Percentiles rank a stretch among this genome's conserved stretches.
Conservation (phyloP, 1,140 invertebrate species). For the Lutraria rhynchaena region DNA sequence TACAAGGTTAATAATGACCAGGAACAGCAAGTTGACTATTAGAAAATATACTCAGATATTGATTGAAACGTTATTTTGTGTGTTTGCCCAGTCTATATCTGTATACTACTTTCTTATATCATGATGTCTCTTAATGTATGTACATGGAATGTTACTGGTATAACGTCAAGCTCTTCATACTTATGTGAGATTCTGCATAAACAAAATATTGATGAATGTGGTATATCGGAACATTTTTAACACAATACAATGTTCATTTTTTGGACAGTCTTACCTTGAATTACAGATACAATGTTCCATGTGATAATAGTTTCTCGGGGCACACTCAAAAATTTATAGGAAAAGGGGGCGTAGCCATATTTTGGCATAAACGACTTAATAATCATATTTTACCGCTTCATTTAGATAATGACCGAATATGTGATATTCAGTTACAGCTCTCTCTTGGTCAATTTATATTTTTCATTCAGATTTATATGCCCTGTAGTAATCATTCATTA, state of each 20-base stretch:
- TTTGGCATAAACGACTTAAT: slow-evolving; percentile 29
- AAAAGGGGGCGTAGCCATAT: slow-evolving; percentile 40
- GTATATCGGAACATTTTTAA: slow-evolving; percentile 35
- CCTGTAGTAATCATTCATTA: slow-evolving; percentile 21
- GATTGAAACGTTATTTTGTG: too few species aligned
- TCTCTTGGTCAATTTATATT: too few species aligned
- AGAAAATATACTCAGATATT: too few species aligned
- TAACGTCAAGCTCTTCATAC: slow-evolving; percentile 33
- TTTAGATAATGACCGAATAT: too few species aligned
- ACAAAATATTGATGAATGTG: slow-evolving; percentile 23
- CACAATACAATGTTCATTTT: slow-evolving; percentile 33
- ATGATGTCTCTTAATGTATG: slow-evolving; percentile 27
- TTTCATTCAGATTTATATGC: slow-evolving; percentile 45
- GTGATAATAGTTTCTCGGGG: not conserved
- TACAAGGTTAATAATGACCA: too few species aligned
- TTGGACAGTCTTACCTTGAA: not conserved
- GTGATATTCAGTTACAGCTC: too few species aligned
- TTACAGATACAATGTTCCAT: slow-evolving; percentile 21
- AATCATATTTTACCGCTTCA: slow-evolving; percentile 8
- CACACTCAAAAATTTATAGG: not conserved
- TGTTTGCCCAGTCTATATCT: too few species aligned
- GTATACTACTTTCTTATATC: too few species aligned
- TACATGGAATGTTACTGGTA: slow-evolving; percentile 33
- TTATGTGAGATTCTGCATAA: slow-evolving; percentile 1
- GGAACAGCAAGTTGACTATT: too few species aligned